Evolutionary conservation across 2,113 vertebrate species (phyloP).

Genomic region (Anoura caudifer): DNA sequence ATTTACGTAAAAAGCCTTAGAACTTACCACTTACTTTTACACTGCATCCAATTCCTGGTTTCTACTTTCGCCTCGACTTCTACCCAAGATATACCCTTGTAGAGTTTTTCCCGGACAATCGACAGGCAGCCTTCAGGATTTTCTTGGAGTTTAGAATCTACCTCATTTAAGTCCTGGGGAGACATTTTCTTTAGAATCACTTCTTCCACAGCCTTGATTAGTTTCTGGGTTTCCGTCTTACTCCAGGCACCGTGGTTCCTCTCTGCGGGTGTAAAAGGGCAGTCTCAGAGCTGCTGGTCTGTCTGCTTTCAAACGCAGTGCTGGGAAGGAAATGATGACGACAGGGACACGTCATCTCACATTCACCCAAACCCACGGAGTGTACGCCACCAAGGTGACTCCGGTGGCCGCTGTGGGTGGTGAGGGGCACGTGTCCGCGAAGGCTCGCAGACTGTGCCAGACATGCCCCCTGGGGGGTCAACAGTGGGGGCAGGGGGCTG

Average conservation of each 20-base stretch:
- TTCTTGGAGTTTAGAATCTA: background rate
- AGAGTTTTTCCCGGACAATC: slow-evolving; percentile 70
- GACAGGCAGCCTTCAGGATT: background rate
- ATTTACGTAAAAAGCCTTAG: background rate
- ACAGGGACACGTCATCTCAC: background rate
- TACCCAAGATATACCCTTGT: slow-evolving; percentile 78
- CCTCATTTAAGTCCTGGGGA: background rate
- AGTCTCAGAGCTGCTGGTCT: background rate
- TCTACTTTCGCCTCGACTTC: slow-evolving; percentile 80
- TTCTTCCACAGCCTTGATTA: slow-evolving; percentile 77
- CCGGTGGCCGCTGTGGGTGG: accelerated
- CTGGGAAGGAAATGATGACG: background rate
- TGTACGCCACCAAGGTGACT: background rate
- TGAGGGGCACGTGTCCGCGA: accelerated
- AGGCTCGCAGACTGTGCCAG: background rate
- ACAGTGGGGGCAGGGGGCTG: background rate
- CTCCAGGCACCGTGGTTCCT: slow-evolving; percentile 79
- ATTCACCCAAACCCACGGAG: background rate
- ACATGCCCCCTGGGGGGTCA: background rate
- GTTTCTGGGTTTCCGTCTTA: slow-evolving; percentile 69
- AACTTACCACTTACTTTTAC: slow-evolving; percentile 85
- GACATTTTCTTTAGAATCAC: slow-evolving; percentile 73
- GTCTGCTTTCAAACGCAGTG: background rate
- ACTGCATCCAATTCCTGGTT: slow-evolving; percentile 82
- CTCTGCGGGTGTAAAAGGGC: slow-evolving; percentile 50